Base-by-base conservation (phyloP, 2,113 vertebrate genomes). In the Siphamia tubifer region DNA sequence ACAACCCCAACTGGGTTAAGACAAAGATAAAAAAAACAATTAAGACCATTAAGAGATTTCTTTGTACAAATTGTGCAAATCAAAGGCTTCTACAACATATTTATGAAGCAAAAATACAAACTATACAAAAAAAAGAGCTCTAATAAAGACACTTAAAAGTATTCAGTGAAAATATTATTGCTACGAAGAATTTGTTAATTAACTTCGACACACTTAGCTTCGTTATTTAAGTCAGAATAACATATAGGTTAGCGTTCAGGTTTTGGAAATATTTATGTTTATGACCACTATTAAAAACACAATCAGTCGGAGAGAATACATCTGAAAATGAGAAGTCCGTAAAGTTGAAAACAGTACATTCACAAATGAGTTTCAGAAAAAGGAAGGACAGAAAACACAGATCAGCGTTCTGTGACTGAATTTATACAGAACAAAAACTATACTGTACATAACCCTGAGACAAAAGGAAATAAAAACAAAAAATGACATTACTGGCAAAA, bases 61-160 rank as follows among this genome's bases (percentile, higher is more conserved):
- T 70, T 80, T 72, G 25, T 83, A 78, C 83, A 87, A 84, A 69
- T 6, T 90, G 90, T 90, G 90, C 90, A 90, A 91, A 90, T 86
- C 55, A 90, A 86, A 83, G 67, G 63, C 68, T 62, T 79, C 82
- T 88, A 84, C 56, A 76, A 82, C 74, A 34, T 5, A 55, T 81
- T 79, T 66, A 85, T 47, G 68, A 73, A 48, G 57, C 35, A 76
- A 81, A 78, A 62, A 57, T 77, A 82, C 63, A 86, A 77, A 75
- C 58, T 83, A 74, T 74, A 66, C 62, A 84, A 56, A 74, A 40
- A 38, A 31, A 69, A 44, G 20, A 83, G 71, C 81, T 87, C 70
- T 28, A 39, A 55, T 66, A 65, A 48, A 64, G 36, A 53, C 58
- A 27, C 44, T 47, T 38, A 60, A 60, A 49, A 36, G n/a, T 43